phyloP scores from a whole-genome alignment of 2,888 invertebrate species.

The Microplitis deprimator region DNA sequence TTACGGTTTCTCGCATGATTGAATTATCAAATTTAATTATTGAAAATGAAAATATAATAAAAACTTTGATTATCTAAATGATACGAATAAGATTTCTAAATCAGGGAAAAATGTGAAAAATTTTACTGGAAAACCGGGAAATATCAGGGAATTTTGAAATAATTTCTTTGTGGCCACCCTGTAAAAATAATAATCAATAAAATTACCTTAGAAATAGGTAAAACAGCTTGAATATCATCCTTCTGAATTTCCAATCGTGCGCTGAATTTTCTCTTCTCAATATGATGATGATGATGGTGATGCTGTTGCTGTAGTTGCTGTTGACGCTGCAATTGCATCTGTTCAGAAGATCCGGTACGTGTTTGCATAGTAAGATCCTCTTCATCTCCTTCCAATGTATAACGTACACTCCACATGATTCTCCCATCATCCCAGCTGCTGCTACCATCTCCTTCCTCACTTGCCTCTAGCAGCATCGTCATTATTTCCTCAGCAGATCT shows the following conservation, averaged over 20 bases:
- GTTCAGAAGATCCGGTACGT: slow-evolving; percentile 58
- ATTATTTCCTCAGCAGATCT: slow-evolving; percentile 84
- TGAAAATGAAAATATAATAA: too few species aligned
- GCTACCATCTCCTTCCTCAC: slow-evolving; percentile 81
- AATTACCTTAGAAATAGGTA: slow-evolving; percentile 92
- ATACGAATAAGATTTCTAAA: too few species aligned
- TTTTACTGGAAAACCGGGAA: too few species aligned
- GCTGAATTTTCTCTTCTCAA: slow-evolving; percentile 78
- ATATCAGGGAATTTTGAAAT: too few species aligned
- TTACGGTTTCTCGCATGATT: too few species aligned
- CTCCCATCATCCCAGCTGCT: slow-evolving; percentile 84
- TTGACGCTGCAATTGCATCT: slow-evolving; percentile 58
- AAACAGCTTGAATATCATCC: slow-evolving; percentile 93
- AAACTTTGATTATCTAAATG: too few species aligned
- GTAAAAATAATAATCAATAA: not conserved
- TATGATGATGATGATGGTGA: slow-evolving; percentile 64
- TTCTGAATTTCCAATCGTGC: slow-evolving; percentile 91
- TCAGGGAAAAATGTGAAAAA: too few species aligned
- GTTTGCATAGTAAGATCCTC: slow-evolving; percentile 63
- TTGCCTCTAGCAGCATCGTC: slow-evolving; percentile 92
- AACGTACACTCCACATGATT: slow-evolving; percentile 89
- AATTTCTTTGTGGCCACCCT: too few species aligned
- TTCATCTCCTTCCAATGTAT: slow-evolving; percentile 77
- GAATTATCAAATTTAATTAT: too few species aligned
- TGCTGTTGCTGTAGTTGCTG: slow-evolving; percentile 59